Conservation (phyloP, 1,140 invertebrate genomes). For the Drosophila ambigua region DNA sequence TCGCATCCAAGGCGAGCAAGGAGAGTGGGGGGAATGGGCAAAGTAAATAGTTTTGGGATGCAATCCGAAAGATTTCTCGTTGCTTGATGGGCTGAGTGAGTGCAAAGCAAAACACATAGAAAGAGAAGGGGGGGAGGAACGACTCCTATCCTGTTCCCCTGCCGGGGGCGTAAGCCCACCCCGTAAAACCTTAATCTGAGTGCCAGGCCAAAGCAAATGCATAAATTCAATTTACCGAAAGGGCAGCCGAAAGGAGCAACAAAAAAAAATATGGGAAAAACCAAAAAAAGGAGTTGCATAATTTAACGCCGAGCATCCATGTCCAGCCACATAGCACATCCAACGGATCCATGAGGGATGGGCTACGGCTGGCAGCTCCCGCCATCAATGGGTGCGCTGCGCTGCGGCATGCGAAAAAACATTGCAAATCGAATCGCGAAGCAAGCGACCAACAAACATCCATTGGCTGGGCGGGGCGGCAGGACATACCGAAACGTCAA, state of each 20-base stretch:
- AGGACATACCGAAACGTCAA: conserved; percentile 73
- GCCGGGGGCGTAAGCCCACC: neutral
- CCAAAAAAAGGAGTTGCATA: conserved; percentile 55
- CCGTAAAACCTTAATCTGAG: too few species aligned
- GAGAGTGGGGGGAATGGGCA: neutral
- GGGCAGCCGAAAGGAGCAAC: neutral
- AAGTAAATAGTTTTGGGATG: conserved; percentile 40
- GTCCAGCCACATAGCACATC: conserved; percentile 17
- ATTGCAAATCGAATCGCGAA: conserved; percentile 76
- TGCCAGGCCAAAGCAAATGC: conserved; percentile 46
- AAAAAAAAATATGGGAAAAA: conserved; percentile 11
- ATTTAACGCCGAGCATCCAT: conserved; percentile 71
- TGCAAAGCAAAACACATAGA: too few species aligned
- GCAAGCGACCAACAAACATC: conserved; percentile 49
- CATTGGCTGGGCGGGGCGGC: conserved; percentile 8
- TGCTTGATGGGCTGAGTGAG: neutral
- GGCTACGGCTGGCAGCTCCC: conserved; percentile 1
- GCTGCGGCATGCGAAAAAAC: conserved; percentile 47
- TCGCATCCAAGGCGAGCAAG: neutral
- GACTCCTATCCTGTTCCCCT: neutral
- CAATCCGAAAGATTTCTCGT: conserved; percentile 10
- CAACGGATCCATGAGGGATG: neutral
- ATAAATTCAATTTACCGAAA: conserved; percentile 72
- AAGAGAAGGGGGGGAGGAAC: too few species aligned
- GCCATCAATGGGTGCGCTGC: conserved; percentile 4